Evolutionary conservation across 2,113 vertebrate genomes (phyloP).

Genomic region (Oceanites oceanicus): DNA sequence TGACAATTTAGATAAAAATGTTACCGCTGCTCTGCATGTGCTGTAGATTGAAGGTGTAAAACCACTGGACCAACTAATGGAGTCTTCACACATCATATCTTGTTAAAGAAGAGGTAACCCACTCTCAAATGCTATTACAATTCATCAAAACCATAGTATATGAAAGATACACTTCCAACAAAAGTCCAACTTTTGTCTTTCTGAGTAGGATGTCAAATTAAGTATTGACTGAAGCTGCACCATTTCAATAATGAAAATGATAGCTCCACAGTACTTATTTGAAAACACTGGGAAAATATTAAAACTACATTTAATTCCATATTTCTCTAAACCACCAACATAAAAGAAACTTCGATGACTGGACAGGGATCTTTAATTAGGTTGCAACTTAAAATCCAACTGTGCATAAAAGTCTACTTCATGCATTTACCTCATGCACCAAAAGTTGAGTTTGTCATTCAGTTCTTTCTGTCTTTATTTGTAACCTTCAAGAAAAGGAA

Average conservation of each 20-base stretch:
- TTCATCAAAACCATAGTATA: constrained; percentile 4
- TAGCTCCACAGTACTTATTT: not conserved
- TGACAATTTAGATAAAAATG: constrained; percentile 67
- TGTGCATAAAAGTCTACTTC: not conserved
- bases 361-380: not conserved
- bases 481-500: not conserved
- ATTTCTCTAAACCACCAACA: not conserved
- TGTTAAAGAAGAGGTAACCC: constrained; percentile 53
- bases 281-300: not conserved
- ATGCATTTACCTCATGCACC: not conserved
- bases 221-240: not conserved
- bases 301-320: not conserved
- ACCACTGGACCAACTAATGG: constrained; percentile 59
- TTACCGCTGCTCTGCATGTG: constrained; percentile 43
- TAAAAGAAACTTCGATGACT: not conserved
- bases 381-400: not conserved
- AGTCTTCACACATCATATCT: constrained; percentile 58
- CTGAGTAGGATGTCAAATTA: not conserved
- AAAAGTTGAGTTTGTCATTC: not conserved
- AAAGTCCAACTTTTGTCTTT: constrained; percentile 13
- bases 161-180: not conserved
- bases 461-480: not conserved
- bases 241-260: not conserved
- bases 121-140: constrained; percentile 24
- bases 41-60: constrained; percentile 51